A percentile compares a stretch with the other conserved stretches of the same genome.
Evolutionary conservation across 2,797 vertebrate species (phyloP).

Genomic region (Zonotrichia albicollis): DNA sequence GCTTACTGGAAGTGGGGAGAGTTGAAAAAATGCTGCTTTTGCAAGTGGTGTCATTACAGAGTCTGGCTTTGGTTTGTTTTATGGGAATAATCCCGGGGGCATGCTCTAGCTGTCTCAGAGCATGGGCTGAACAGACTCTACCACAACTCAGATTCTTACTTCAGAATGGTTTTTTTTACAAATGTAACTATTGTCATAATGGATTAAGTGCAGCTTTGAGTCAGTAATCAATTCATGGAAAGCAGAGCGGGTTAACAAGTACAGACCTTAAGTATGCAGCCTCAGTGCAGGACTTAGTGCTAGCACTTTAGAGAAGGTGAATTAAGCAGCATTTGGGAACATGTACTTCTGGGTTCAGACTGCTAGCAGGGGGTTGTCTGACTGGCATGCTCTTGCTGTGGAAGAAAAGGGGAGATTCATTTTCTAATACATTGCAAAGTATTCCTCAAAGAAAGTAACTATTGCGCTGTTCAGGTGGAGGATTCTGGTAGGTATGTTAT

Average conservation of each 20-base stretch:
- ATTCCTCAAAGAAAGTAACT: not conserved
- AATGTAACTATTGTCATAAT: not conserved
- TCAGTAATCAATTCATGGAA: not conserved
- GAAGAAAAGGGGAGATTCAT: not conserved
- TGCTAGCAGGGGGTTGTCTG: not conserved
- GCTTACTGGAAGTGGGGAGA: constrained; percentile 22
- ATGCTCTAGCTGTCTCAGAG: not conserved
- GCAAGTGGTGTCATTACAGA: not conserved
- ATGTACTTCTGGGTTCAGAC: not conserved
- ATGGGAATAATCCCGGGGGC: not conserved
- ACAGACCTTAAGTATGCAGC: not conserved
- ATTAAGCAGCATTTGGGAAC: constrained; percentile 7
- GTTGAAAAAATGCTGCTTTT: not conserved
- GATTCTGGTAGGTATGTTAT: not conserved
- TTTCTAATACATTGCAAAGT: not conserved
- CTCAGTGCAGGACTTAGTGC: not conserved
- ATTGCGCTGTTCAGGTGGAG: not conserved
- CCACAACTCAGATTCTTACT: not conserved
- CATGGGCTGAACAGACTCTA: not conserved
- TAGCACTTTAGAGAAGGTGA: not conserved
- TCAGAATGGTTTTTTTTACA: not conserved
- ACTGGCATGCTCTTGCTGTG: not conserved
- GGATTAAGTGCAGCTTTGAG: not conserved
- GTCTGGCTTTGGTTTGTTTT: constrained; percentile 11
- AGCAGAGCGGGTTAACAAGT: not conserved